A percentile compares a stretch with the other conserved stretches of the same genome.
These are phyloP conservation scores for Harpagoxenus sublaevis DNA, from an alignment of 2,888 invertebrate genomes.

Conservation along the genomic window DNA sequence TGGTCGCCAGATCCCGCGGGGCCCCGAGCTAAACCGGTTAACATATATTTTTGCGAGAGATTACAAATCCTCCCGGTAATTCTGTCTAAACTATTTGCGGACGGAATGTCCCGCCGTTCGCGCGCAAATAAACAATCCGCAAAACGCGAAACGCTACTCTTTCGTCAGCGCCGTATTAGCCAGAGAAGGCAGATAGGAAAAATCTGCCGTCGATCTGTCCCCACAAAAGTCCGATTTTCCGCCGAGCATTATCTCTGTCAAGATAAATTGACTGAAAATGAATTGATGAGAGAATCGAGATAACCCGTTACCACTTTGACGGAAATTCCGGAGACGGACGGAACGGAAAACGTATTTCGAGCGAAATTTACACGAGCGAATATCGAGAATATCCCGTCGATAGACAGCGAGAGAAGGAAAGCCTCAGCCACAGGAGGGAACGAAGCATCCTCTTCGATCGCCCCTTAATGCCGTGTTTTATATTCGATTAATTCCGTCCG, in stretches of 20 bases:
- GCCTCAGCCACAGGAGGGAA: constrained; percentile 7
- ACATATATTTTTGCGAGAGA: constrained; percentile 77
- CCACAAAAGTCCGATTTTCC: constrained; percentile 13
- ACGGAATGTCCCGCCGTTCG: constrained; percentile 57
- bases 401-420: constrained; percentile 19
- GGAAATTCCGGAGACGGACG: neutral
- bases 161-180: constrained; percentile 16
- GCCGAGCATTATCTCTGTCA: neutral
- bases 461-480: constrained; percentile 70
- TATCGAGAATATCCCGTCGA: constrained; percentile 26
- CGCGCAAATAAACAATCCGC: constrained; percentile 66
- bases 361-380: constrained; percentile 38
- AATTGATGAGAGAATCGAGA: constrained; percentile 31
- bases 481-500: constrained; percentile 74
- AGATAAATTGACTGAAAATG: constrained; percentile 34
- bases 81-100: constrained; percentile 75
- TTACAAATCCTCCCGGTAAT: constrained; percentile 76
- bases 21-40: constrained; percentile 70
- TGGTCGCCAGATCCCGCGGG: constrained; percentile 51
- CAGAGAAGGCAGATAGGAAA: neutral
- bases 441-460: constrained; percentile 17
- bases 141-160: constrained; percentile 31
- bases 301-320: constrained; percentile 22
- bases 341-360: neutral
- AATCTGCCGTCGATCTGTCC: constrained; percentile 16